Base-by-base conservation (phyloP, 2,888 invertebrate genomes). In the Sarcophaga carnaria region DNA sequence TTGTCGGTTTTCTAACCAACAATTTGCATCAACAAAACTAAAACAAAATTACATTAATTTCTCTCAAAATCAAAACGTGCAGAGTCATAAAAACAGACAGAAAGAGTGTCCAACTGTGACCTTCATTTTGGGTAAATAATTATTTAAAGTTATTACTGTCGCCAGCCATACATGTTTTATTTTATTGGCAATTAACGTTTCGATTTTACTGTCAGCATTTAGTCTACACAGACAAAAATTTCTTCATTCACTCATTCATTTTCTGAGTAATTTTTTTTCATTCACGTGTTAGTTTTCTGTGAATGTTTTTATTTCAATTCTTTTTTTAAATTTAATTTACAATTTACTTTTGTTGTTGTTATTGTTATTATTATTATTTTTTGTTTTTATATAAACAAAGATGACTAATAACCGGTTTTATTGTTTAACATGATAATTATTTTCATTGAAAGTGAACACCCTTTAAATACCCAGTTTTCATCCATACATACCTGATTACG, bases 341-440 rank as follows among this genome's bases (percentile, higher is more conserved):
- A 49, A 49, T 12, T 49, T 49, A 49, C 49, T 14, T 49, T 14
- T 14, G 49, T 54, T 14, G 3, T 12, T 54, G 17, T 54, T 12
- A 4, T 14, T 49, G 49, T 14, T 49, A 4, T 17, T 17, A 17
- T 3, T 17, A 4, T 54, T 54, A 17, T 54, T 54, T 54, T 54
- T 54, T 54, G 54, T 54, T 54, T 54, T 54, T 54, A 4, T 14
- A 54, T 17, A 54, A 14, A 54, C 17, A 54, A 54, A 54, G 4
- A 37, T 81, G 70, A 76, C 70, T 75, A 70, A 76, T 69, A 81
- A 54, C 25, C 14, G 12, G 10, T 64, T 47, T 47, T 80, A 59
- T 66, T 60, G 12, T 59, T 66, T 14, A 71, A 66, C 47, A 72
- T 74, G 72, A 60, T 60, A 80, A 72, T 25, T 22, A 77, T 37